A percentile compares a stretch with the other conserved stretches of the same genome.
phyloP scores from a whole-genome alignment of 2,888 invertebrate species.

The Xestia c-nigrum region DNA sequence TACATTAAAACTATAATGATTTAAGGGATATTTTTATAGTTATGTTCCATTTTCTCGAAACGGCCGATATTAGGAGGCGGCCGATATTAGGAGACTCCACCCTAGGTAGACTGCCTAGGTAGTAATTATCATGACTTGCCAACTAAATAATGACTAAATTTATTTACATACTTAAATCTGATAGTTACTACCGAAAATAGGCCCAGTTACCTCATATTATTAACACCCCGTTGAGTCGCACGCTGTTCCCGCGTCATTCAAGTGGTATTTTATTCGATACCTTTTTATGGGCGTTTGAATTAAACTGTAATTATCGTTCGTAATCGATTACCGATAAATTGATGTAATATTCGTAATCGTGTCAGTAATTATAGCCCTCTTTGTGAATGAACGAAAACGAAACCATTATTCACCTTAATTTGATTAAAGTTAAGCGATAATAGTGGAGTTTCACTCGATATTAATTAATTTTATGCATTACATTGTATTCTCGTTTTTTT shows the following conservation, averaged over 20 bases:
- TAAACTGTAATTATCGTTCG: conserved; percentile 64
- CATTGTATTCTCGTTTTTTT: not conserved
- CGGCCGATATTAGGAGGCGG: too few relatives aligned
- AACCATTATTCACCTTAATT: conserved; percentile 45
- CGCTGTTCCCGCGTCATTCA: conserved; percentile 23
- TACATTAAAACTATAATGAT: too few relatives aligned
- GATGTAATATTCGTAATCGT: conserved; percentile 43
- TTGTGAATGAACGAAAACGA: conserved; percentile 30
- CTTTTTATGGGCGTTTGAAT: conserved; percentile 70
- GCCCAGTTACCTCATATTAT: conserved; percentile 19
- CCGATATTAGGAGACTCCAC: too few relatives aligned
- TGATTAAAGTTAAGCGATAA: conserved; percentile 50
- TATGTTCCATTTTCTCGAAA: too few relatives aligned
- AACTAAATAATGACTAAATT: not conserved
- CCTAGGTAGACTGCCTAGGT: not conserved
- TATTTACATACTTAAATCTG: not conserved
- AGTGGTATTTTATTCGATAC: conserved; percentile 68
- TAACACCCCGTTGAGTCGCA: conserved; percentile 41
- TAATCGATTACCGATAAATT: conserved; percentile 63
- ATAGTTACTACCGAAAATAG: conserved; percentile 14
- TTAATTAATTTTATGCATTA: conserved; percentile 53
- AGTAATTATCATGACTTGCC: not conserved
- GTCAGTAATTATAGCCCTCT: conserved; percentile 58
- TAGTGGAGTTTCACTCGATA: conserved; percentile 35
- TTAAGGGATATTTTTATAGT: too few relatives aligned